Percentiles rank a stretch among this genome's conserved stretches.
phyloP scores from a whole-genome alignment of 2,797 vertebrate genomes.

The Telmatherina bonti region DNA sequence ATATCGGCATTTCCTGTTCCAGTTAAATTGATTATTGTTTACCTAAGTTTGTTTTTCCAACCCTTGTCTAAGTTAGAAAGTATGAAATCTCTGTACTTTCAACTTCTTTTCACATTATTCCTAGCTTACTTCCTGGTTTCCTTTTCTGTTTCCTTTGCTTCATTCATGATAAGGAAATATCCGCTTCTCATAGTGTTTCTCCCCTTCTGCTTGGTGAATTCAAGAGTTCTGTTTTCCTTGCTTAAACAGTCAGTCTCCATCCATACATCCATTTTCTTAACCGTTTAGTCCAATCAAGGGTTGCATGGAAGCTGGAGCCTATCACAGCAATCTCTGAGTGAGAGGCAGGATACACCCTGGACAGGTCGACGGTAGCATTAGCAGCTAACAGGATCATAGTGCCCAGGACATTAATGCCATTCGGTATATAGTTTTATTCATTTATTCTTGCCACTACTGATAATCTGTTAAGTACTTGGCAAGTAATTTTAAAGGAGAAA shows the following conservation, averaged over 20 bases:
- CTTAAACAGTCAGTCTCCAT: no score
- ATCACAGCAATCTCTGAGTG: no score
- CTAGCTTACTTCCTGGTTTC: conserved; percentile 27
- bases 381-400: conserved; percentile 46
- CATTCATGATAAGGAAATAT: conserved; percentile 7
- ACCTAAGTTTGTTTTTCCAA: conserved; percentile 58
- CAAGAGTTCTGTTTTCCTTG: conserved; percentile 58
- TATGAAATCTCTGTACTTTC: conserved; percentile 41
- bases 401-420: conserved; percentile 42
- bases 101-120: conserved; percentile 7
- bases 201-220: conserved; percentile 16
- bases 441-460: conserved; percentile 60
- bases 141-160: conserved; percentile 31
- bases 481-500: conserved; percentile 38
- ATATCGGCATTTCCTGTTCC: conserved; percentile 75
- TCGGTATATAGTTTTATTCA: conserved; percentile 65
- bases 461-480: conserved; percentile 55
- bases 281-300: no score
- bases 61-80: conserved; percentile 58
- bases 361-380: conserved; percentile 54
- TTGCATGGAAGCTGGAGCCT: no score
- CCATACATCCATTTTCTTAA: no score
- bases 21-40: conserved; percentile 73
- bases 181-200: conserved; percentile 19
- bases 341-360: no score